A percentile compares a stretch with the other conserved stretches of the same genome.
Conservation (phyloP, 2,797 vertebrate species). For the Scleropages formosus region DNA sequence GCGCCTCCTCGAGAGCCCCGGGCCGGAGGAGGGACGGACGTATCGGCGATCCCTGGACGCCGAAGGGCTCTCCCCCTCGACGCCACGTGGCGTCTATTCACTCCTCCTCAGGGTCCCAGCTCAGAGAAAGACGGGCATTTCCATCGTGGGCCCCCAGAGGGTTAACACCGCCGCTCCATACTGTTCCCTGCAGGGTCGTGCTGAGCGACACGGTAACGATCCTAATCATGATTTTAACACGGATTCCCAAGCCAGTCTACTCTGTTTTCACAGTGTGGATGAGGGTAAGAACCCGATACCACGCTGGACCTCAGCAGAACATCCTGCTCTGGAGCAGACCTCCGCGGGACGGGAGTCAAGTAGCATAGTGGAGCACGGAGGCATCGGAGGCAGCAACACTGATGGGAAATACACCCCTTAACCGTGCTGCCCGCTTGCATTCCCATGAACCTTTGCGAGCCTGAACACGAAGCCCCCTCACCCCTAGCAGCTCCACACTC, state of each 20-base stretch:
- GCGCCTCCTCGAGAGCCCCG: too few species aligned
- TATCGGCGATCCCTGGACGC: too few species aligned
- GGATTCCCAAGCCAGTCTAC: slow-evolving; percentile 30
- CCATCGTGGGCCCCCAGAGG: slow-evolving; percentile 20
- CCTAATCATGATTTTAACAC: slow-evolving; percentile 27
- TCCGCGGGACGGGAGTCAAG: slow-evolving; percentile 58
- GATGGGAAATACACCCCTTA: slow-evolving; percentile 59
- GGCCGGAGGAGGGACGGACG: too few species aligned
- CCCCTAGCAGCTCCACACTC: background rate
- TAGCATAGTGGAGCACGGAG: slow-evolving; percentile 43
- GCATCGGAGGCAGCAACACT: slow-evolving; percentile 53
- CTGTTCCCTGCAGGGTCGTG: slow-evolving; percentile 19
- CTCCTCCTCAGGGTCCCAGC: background rate
- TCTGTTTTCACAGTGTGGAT: slow-evolving; percentile 36
- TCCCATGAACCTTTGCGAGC: slow-evolving; percentile 54
- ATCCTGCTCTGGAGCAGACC: slow-evolving; percentile 44
- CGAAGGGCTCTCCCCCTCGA: too few species aligned
- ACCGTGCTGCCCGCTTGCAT: slow-evolving; percentile 64
- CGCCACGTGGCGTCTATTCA: too few species aligned
- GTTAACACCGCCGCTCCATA: slow-evolving; percentile 13
- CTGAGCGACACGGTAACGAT: slow-evolving; percentile 37
- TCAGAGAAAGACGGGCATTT: background rate
- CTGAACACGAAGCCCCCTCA: background rate
- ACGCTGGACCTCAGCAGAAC: slow-evolving; percentile 37
- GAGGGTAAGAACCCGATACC: slow-evolving; percentile 50